These are phyloP conservation scores for Bombus superbus DNA, from an alignment of 1,140 invertebrate species.

Conservation along the genomic window DNA sequence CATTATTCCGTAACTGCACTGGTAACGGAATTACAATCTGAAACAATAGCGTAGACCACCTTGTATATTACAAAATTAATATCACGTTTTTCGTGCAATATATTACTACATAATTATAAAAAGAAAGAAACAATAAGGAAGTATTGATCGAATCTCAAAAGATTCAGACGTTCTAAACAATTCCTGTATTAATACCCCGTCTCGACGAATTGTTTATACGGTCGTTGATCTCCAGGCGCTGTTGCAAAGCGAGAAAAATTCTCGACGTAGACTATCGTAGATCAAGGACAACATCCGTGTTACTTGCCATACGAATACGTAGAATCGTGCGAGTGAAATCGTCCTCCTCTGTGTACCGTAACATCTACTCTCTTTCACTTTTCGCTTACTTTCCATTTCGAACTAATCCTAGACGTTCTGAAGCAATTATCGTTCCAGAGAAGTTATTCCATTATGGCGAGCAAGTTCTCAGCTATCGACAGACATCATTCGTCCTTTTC, in stretches of 20 bases:
- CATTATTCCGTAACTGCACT: no score
- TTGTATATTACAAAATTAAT: background rate
- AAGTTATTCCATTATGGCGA: conserved; percentile 9
- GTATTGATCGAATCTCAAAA: no score
- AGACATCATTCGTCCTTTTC: no score
- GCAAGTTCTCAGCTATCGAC: background rate
- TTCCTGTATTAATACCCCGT: background rate
- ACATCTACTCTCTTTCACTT: conserved; percentile 67
- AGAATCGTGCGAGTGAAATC: conserved; percentile 55
- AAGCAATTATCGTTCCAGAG: conserved; percentile 23
- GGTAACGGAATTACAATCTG: no score
- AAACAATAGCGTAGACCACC: no score
- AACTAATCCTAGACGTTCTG: conserved; percentile 32
- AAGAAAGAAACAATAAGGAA: no score
- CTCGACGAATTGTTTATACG: no score
- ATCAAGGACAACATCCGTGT: conserved; percentile 26
- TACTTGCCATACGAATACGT: background rate
- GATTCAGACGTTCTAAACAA: no score
- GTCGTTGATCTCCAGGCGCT: background rate
- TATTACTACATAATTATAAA: background rate
- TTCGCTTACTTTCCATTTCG: conserved; percentile 67
- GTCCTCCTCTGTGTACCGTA: conserved; percentile 13
- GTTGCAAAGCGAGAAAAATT: background rate
- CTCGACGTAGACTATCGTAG: no score
- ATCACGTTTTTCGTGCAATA: background rate